Base-by-base conservation (phyloP, 2,888 invertebrate species). In the Zeuzera pyrina region DNA sequence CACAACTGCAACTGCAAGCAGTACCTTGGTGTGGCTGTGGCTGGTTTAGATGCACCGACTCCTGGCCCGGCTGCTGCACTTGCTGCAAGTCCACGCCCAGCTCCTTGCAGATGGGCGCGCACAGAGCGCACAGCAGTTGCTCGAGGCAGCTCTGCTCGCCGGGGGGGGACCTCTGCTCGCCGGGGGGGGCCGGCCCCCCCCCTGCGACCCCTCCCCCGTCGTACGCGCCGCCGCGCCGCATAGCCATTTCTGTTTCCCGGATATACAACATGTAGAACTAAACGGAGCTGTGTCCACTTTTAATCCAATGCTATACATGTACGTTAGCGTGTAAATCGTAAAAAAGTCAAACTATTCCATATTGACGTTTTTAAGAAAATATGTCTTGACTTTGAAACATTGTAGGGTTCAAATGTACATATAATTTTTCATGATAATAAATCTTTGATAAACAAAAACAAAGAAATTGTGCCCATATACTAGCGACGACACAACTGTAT, bases 51-150 rank as follows among this genome's bases (percentile, higher is more conserved):
- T 79, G 78, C 11, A 79, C 74, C 10, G 70, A 64, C 12, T 66
- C 72, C 3, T 53, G 52, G 53, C 58, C 2, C 53, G 54, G 59
- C 3, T 54, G 54, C 26, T 60, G 58, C 29, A 66, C 12, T 30
- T 76, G 78, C 32, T 76, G 68, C 31, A 83, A 46, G 29, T 84
- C 81, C 0, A 84, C 45, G 6, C 84, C 84, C 21, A 84, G 2
- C 55, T 84, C 84, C 66, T 84, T 84, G 64, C 84, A 84, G 45
- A 84, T 72, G 34, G 84, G 84, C 0, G 73, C 31, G 55, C 84
- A 84, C 2, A 84, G 67, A 0, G 81, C 77, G 28, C 84, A 84
- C 29, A 83, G 69, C 35, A 84, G 54, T 39, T 76, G 77, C 32
- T 84, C 84, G 3, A 84, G 62, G 33, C 79, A 83, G 52, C 63